These are phyloP conservation scores for Synchiropus splendidus DNA, from an alignment of 2,113 vertebrate genomes.

Conservation along the genomic window DNA sequence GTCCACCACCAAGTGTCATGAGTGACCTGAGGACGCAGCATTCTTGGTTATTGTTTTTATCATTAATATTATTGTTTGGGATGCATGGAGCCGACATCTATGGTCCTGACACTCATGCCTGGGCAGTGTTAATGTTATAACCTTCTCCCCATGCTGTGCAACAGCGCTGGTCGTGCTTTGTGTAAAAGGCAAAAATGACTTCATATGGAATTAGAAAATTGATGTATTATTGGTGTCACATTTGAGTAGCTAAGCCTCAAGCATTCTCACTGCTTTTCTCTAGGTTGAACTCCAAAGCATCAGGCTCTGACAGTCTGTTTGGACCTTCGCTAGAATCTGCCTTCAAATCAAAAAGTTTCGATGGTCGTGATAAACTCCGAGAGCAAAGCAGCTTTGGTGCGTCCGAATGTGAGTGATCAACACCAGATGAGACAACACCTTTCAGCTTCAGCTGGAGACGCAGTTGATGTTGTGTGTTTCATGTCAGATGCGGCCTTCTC, in stretches of 20 bases:
- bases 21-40: too few species aligned
- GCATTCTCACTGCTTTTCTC: not conserved
- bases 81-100: too few species aligned
- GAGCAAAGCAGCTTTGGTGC: conserved; percentile 28
- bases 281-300: conserved; percentile 57
- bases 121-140: too few species aligned
- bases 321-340: conserved; percentile 80
- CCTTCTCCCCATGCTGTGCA: too few species aligned
- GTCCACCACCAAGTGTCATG: too few species aligned
- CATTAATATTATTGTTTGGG: too few species aligned
- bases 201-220: not conserved
- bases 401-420: conserved; percentile 50
- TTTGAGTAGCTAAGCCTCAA: not conserved
- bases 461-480: not conserved
- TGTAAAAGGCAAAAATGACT: too few species aligned
- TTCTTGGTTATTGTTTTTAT: too few species aligned
- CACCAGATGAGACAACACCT: not conserved
- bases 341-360: conserved; percentile 78
- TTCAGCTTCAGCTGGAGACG: not conserved
- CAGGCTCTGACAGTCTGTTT: conserved; percentile 70
- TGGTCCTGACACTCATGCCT: not conserved
- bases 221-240: not conserved
- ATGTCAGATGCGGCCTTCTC: conserved; percentile 75
- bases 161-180: too few species aligned
- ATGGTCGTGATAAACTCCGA: conserved; percentile 56